phyloP scores from a whole-genome alignment of 2,888 invertebrate species.

The Amiota mariae region DNA sequence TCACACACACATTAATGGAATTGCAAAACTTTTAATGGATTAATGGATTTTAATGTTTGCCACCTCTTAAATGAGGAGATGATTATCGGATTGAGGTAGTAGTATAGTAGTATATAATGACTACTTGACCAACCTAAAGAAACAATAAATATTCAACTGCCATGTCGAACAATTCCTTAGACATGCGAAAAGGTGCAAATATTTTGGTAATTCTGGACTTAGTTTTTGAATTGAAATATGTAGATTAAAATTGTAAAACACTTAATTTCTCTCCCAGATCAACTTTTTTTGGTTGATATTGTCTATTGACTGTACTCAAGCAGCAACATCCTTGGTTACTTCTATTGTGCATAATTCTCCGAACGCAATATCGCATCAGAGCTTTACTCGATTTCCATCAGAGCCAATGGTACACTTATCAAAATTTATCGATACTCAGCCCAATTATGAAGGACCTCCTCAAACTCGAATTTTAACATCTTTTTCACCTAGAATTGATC shows the following conservation, averaged over 20 bases:
- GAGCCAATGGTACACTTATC: neutral
- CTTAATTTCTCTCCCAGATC: neutral
- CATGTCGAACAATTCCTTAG: neutral
- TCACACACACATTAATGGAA: too few relatives aligned
- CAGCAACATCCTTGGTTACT: slow-evolving; percentile 37
- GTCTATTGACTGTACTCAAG: slow-evolving; percentile 24
- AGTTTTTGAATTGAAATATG: neutral
- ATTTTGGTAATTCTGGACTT: neutral
- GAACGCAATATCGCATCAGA: slow-evolving; percentile 75
- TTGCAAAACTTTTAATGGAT: too few relatives aligned
- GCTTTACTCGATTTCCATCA: slow-evolving; percentile 71
- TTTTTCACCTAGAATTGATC: neutral
- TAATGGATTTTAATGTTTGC: too few relatives aligned
- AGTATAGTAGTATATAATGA: too few relatives aligned
- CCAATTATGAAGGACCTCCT: too few relatives aligned
- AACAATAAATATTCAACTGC: too few relatives aligned
- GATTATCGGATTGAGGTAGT: too few relatives aligned
- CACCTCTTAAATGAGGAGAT: too few relatives aligned
- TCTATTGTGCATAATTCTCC: slow-evolving; percentile 63
- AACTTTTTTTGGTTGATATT: neutral
- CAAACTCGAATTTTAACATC: neutral
- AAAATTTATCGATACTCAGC: neutral
- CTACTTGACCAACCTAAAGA: too few relatives aligned
- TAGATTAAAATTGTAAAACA: neutral
- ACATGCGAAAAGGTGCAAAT: neutral